Base-by-base conservation (phyloP, 1,140 invertebrate genomes). In the Hirudo medicinalis region DNA sequence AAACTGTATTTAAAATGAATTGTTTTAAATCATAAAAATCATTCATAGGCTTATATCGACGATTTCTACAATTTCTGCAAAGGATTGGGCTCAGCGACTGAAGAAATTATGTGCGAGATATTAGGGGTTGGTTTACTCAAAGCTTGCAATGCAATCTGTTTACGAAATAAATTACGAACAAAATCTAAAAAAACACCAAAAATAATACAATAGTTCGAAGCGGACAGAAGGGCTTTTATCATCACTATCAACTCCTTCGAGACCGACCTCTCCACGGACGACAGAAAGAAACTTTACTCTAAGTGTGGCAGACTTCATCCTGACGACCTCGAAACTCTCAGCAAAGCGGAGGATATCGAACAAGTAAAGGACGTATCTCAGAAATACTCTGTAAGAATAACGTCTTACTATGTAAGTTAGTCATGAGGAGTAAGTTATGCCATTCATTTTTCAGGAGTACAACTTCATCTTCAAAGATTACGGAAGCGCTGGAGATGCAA, bases 191-290 rank as follows among this genome's bases (percentile, higher is more conserved):
- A 32, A 0, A 3, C 1, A 0, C 2, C 29, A 68, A 68, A 13
- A n/a, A 68, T 36, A n/a, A n/a, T 32, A 43, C 29, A 29, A 53
- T 19, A 96, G 91, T 99, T 99, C 86, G 97, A 99, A 85, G 97
- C 97, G 72, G 97, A 99, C 85, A 88, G 97, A 75, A 88, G 97
- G 81, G 94, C 96, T 29, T 97, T 99, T 76, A 98, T 99, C 76
- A 99, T 99, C 73, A 99, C 97, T 6, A 98, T 99, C 77, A 99
- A 99, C 82, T 99, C 95, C 0, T 99, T 99, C 84, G 96, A 95
- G 67, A 99, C 96, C 25, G 97, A 99, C 83, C 83, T 99, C 77
- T 92, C 91, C 29, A 99, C 99, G 82, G 97, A 99, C 81, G 97
- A 99, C 81, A 87, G 97, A 73, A 89, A 91, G 43, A 98, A 99